Base-by-base conservation (phyloP, 2,797 vertebrate species). In the Pangasius krempfi region DNA sequence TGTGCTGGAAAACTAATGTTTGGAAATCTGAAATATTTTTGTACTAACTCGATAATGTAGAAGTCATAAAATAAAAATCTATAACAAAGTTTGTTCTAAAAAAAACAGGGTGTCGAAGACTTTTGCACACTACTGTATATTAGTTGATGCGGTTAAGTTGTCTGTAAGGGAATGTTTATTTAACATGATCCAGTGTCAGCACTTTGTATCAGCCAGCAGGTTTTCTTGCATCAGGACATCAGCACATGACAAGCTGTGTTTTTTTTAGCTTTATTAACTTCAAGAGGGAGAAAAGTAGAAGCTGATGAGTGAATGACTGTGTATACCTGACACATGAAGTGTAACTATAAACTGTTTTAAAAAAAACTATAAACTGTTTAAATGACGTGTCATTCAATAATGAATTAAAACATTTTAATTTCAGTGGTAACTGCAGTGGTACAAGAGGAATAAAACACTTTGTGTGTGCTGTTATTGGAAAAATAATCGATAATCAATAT, bases 141-240 rank as follows among this genome's bases (percentile, higher is more conserved):
- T 20, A 58, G 33, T 62, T 82, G 56, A 64, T n/a, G n/a, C 30
- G 40, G 81, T 66, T n/a, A 20, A 0, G 25, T n/a, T n/a, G 66
- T 66, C 81, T 50, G 13, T 10, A 84, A 84, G 14, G 8, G 25
- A 16, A 9, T 84, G 79, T 84, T 47, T 84, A 40, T 82, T n/a
- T 83, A 27, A 83, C 13, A 27, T 40, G 37, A 40, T 60, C 30
- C 20, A 58, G 4, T 27, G 33, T 82, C 18, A 22, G 3, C 9
- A 1, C n/a, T 56, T 54, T 80, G 18, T 56, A 58, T 12, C 30
- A 37, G 18, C 44, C 58, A 83, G 80, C 37, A 83, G 5, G 25
- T 83, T 83, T 44, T 83, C 58, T 83, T 37, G 13, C 1, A 12
- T 14, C 18, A 4, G 8, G 25, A 47, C 18, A 64, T 44, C 25